These are phyloP conservation scores for Typhlomys cinereus DNA, from an alignment of 2,113 vertebrate genomes.

Conservation along the genomic window DNA sequence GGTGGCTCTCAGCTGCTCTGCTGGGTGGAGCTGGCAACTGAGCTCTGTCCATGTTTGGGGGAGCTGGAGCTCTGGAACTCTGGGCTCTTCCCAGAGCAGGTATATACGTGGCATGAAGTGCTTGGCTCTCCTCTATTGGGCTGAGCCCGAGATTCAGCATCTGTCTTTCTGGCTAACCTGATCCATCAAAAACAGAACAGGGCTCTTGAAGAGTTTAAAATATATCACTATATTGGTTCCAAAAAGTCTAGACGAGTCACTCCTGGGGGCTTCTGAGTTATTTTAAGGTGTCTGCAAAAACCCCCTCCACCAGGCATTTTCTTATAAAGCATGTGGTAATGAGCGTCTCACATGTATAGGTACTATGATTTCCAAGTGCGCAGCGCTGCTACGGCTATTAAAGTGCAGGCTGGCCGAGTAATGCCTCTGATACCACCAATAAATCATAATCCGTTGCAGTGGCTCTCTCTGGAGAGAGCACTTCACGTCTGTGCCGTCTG, in stretches of 20 bases:
- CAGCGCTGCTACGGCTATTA: background rate
- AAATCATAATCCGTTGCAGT: background rate
- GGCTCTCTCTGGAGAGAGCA: background rate
- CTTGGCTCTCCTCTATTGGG: background rate
- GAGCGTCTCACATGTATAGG: background rate
- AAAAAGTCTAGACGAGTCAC: slow-evolving; percentile 60
- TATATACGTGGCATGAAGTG: accelerated
- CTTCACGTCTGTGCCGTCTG: background rate
- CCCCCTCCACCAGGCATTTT: background rate
- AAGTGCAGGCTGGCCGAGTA: background rate
- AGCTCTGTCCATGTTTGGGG: accelerated
- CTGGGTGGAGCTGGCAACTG: background rate
- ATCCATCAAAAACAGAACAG: background rate
- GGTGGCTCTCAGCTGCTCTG: background rate
- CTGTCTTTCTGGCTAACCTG: background rate
- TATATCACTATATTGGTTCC: slow-evolving; percentile 25
- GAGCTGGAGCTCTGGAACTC: background rate
- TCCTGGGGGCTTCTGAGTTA: slow-evolving; percentile 55
- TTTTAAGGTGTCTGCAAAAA: slow-evolving; percentile 59
- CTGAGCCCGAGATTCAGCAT: background rate
- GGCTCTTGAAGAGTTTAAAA: background rate
- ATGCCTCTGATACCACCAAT: slow-evolving; percentile 5
- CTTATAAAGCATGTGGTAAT: background rate
- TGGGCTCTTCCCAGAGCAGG: accelerated
- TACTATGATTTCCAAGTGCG: background rate